Evolutionary conservation across 2,797 vertebrate genomes (phyloP), one percentile per base, ranked within the genome.

Genomic region (Denticeps clupeoides): DNA sequence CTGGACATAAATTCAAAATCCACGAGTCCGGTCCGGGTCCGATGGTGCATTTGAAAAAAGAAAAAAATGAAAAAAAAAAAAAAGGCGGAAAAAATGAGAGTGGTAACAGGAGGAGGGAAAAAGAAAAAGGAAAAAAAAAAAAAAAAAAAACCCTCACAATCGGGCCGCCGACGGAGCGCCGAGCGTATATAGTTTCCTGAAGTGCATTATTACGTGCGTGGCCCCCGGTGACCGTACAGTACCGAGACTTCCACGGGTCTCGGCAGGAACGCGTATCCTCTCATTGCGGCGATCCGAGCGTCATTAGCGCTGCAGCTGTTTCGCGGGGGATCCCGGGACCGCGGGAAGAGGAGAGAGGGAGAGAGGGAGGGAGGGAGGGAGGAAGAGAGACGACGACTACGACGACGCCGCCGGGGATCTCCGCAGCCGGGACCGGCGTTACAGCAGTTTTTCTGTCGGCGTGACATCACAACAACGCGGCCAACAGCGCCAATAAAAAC

Each of bases 151-250:
- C n/a, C n/a, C n/a, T n/a, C n/a, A n/a, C n/a, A 45, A 56, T 55
- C 44, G 43, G 50, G 45, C 38, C 58, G 31, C 44, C 45, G 41
- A 53, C 47, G 60, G 65, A 60, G 53, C 61, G 67, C 53, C 32
- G 58, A 64, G 62, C 68, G 69, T 62, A 65, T 66, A 58, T 64
- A 49, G 61, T 81, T 79, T 80, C 74, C 77, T 79, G 53, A 76
- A 78, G 73, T 71, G 80, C 78, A 77, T 82, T 74, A 73, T 78
- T 74, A 71, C 74, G 70, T 78, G 73, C 77, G 66, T 83, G 82
- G 78, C 82, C 84, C 82, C 82, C 85, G 84, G 73, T 86, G 84
- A 82, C 86, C 78, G 80, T 63, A 69, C 76, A 58, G 69, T 66
- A 68, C 62, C 63, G 68, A 74, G 75, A 63, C 78, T 70, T 61